Conservation (phyloP, 1,140 invertebrate species). For the Potamilus streckersoni region DNA sequence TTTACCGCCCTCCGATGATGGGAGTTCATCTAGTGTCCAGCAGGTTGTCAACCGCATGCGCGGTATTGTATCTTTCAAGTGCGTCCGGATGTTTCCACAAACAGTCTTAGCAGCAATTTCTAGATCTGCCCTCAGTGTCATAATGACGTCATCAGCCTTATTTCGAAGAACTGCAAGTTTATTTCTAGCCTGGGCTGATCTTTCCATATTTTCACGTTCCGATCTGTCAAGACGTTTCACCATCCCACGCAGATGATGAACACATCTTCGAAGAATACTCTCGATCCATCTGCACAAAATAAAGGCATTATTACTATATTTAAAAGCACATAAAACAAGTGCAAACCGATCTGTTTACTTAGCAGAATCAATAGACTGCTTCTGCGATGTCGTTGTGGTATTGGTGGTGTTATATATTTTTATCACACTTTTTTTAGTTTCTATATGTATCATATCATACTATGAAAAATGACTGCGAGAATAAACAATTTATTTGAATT, state of each 20-base stretch:
- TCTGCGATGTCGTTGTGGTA: no score
- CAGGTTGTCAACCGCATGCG: conserved; percentile 7
- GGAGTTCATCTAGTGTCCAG: conserved; percentile 12
- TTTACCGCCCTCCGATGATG: not conserved
- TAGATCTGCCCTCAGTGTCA: conserved; percentile 18
- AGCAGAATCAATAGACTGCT: no score
- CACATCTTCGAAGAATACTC: conserved; percentile 29
- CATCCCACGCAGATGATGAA: conserved; percentile 30
- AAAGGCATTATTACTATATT: no score
- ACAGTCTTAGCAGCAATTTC: conserved; percentile 9
- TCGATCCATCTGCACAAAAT: conserved; percentile 49
- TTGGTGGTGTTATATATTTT: no score
- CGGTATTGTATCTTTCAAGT: conserved; percentile 6
- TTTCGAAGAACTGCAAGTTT: conserved; percentile 37
- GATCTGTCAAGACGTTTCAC: conserved; percentile 29
- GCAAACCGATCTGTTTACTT: no score
- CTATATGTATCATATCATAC: no score
- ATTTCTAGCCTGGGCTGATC: conserved; percentile 12
- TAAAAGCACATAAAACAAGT: no score
- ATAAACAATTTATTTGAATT: no score
- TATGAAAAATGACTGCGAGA: no score
- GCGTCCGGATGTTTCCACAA: not conserved
- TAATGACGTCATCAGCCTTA: conserved; percentile 29
- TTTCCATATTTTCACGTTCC: conserved; percentile 31
- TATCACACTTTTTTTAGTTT: no score